A percentile compares a stretch with the other conserved stretches of the same genome.
Evolutionary conservation across 2,888 invertebrate genomes (phyloP).

Genomic region (Homarus gammarus): DNA sequence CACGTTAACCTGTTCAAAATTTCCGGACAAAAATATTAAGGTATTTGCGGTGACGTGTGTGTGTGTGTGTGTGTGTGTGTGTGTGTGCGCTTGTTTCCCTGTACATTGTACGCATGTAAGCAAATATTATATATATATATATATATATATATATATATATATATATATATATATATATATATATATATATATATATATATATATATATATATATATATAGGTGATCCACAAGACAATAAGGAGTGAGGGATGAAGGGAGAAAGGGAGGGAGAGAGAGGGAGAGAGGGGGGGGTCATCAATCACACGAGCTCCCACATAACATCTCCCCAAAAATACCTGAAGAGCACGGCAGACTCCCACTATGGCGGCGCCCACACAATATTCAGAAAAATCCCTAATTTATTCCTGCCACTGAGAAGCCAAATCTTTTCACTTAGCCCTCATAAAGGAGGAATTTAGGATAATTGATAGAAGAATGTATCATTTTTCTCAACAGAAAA

Average conservation of each 20-base stretch:
- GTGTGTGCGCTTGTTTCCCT: no score
- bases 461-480: conserved; percentile 41
- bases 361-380: conserved; percentile 20
- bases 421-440: conserved; percentile 30
- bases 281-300: neutral
- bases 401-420: conserved; percentile 17
- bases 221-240: no score
- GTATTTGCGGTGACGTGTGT: no score
- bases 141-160: conserved; percentile 10
- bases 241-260: no score
- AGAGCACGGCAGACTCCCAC: no score
- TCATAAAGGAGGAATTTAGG: conserved; percentile 24
- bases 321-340: neutral
- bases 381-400: conserved; percentile 31
- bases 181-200: conserved; percentile 18
- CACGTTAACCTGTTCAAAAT: no score
- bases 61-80: no score
- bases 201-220: conserved; percentile 9
- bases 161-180: conserved; percentile 11
- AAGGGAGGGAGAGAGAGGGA: no score
- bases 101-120: neutral
- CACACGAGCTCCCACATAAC: neutral
- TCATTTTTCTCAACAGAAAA: conserved; percentile 32
- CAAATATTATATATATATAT: conserved; percentile 6
- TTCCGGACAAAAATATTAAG: no score